Conservation (phyloP, 2,797 vertebrate genomes). For the Notolabrus celidotus region DNA sequence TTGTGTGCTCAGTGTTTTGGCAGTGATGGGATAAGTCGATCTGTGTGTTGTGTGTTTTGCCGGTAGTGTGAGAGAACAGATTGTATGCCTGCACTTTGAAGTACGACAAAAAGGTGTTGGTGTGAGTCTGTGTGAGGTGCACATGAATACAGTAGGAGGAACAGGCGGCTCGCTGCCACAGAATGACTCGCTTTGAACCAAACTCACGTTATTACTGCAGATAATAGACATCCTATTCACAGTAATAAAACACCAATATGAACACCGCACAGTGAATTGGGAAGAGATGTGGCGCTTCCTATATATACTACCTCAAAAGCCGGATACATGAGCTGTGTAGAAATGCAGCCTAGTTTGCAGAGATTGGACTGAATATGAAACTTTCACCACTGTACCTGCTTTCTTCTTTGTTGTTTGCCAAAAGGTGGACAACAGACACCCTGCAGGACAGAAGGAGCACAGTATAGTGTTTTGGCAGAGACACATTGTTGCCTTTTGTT, state of each 20-base stretch:
- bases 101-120: constrained; percentile 30
- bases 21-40: constrained; percentile 7
- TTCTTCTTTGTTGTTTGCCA: constrained; percentile 6
- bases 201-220: constrained; percentile 25
- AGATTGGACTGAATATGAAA: constrained; percentile 8
- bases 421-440: too few relatives aligned
- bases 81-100: constrained; percentile 46
- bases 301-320: constrained; percentile 7
- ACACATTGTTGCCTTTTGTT: not conserved
- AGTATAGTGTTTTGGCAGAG: constrained; percentile 5
- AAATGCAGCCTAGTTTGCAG: not conserved
- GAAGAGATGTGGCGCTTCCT: not conserved
- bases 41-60: constrained; percentile 16
- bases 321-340: not conserved
- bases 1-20: constrained; percentile 3
- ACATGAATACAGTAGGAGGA: constrained; percentile 35
- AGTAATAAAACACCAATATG: constrained; percentile 1
- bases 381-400: constrained; percentile 3
- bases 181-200: constrained; percentile 43
- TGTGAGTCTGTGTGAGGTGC: constrained; percentile 30
- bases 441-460: constrained; percentile 10
- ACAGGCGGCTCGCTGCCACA: constrained; percentile 8
- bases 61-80: constrained; percentile 27
- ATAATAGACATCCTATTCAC: constrained; percentile 31
- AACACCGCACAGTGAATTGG: too few relatives aligned